Evolutionary conservation across 2,888 invertebrate species (phyloP).

Genomic region (Argyresthia albistria): DNA sequence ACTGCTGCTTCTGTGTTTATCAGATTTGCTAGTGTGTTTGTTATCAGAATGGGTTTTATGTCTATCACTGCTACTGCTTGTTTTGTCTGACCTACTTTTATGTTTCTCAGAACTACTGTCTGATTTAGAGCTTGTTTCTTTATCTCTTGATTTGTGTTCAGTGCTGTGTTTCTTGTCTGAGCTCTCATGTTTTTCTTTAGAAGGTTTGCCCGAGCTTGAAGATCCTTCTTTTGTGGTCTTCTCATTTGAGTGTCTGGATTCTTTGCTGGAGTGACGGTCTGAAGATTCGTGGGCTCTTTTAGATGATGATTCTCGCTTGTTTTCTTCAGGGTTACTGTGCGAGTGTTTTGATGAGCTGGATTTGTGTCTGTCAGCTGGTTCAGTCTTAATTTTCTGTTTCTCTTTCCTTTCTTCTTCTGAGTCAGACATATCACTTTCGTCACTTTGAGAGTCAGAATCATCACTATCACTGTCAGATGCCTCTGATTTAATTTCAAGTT

Average conservation of each 20-base stretch:
- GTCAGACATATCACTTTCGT: conserved; percentile 35
- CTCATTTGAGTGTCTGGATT: conserved; percentile 28
- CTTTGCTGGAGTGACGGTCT: conserved; percentile 28
- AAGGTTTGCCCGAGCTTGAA: conserved; percentile 16
- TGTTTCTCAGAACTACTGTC: conserved; percentile 24
- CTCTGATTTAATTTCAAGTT: conserved; percentile 25
- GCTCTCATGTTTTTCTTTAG: conserved; percentile 28
- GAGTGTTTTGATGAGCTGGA: conserved; percentile 30
- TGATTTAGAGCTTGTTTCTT: conserved; percentile 26
- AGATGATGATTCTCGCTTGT: conserved; percentile 27
- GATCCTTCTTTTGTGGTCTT: conserved; percentile 31
- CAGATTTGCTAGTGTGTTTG: conserved; percentile 6
- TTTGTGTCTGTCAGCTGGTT: conserved; percentile 21
- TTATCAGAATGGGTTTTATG: conserved; percentile 10
- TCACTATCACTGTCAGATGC: conserved; percentile 27
- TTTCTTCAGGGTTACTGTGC: conserved; percentile 23
- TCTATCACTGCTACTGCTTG: conserved; percentile 9
- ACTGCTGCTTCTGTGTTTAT: conserved; percentile 19
- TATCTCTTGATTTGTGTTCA: conserved; percentile 26
- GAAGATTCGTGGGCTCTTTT: conserved; percentile 17
- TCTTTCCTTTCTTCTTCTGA: conserved; percentile 36
- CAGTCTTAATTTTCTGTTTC: conserved; percentile 35
- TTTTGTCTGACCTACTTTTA: conserved; percentile 14
- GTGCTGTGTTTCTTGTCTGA: conserved; percentile 35
- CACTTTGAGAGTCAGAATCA: conserved; percentile 31